These are phyloP conservation scores for Bufotes viridis DNA, from an alignment of 2,797 vertebrate genomes.

Conservation along the genomic window DNA sequence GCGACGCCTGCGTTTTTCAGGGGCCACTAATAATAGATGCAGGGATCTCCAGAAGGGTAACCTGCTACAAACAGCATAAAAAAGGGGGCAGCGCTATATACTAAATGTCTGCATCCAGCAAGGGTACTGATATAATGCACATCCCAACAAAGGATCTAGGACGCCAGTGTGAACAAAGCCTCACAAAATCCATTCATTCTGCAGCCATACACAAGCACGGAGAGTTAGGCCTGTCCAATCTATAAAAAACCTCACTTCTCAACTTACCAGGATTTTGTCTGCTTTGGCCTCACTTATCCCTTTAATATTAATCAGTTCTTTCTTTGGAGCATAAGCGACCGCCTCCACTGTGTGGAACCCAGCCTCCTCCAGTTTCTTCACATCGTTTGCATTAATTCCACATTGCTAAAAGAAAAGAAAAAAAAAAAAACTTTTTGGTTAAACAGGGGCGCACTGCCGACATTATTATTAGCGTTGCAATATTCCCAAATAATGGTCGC, in stretches of 20 bases:
- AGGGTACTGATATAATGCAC: no score
- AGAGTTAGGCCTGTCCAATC: no score
- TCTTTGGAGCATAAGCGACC: constrained; percentile 95
- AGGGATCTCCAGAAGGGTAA: no score
- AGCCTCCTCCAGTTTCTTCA: constrained; percentile 95
- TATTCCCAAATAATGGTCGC: no score
- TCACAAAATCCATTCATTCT: neutral
- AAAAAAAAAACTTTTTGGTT: neutral
- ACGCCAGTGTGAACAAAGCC: neutral
- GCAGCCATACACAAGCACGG: neutral
- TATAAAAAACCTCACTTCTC: neutral
- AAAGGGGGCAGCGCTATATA: no score
- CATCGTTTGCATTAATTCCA: constrained; percentile 90
- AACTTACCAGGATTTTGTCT: constrained; percentile 91
- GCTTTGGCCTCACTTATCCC: constrained; percentile 98
- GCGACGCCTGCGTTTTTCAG: no score
- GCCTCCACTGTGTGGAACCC: constrained; percentile 97
- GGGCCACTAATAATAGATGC: no score
- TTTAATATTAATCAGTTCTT: constrained; percentile 95
- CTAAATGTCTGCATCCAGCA: no score
- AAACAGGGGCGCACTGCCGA: no score
- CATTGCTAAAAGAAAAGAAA: constrained; percentile 85
- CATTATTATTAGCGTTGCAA: no score
- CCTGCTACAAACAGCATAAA: no score
- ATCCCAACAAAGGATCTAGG: neutral